Conservation (phyloP, 1,140 invertebrate genomes). For the Procambarus clarkii region DNA sequence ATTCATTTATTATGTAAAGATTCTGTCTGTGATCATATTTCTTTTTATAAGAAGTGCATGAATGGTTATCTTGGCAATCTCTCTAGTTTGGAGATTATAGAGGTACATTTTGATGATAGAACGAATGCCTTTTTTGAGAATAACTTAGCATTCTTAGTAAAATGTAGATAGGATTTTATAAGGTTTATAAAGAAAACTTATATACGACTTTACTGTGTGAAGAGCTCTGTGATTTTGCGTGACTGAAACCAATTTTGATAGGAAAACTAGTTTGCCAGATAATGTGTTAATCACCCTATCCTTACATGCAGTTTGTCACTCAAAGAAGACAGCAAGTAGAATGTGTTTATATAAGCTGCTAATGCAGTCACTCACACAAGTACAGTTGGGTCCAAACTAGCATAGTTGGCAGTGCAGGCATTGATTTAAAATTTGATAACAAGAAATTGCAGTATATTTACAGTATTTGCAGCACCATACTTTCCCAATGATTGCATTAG, state of each 20-base stretch:
- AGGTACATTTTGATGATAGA: constrained; percentile 35
- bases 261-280: constrained; percentile 6
- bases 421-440: too few relatives aligned
- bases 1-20: constrained; percentile 38
- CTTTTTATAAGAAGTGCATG: constrained; percentile 19
- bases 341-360: constrained; percentile 10
- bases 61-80: constrained; percentile 25
- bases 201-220: constrained; percentile 19
- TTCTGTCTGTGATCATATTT: constrained; percentile 56
- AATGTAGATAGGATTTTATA: constrained; percentile 60
- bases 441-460: too few relatives aligned
- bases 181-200: constrained; percentile 20
- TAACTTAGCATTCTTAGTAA: constrained; percentile 41
- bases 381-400: not conserved
- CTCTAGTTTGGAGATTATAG: constrained; percentile 36
- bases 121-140: constrained; percentile 53
- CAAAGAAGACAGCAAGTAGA: not conserved
- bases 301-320: not conserved
- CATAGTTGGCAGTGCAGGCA: not conserved
- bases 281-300: not conserved
- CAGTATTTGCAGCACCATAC: too few relatives aligned
- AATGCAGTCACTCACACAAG: not conserved
- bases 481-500: too few relatives aligned
- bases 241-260: constrained; percentile 30
- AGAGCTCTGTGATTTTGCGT: constrained; percentile 37